phyloP scores from a whole-genome alignment of 2,888 invertebrate species.

The Acanthosepion pharaonis region DNA sequence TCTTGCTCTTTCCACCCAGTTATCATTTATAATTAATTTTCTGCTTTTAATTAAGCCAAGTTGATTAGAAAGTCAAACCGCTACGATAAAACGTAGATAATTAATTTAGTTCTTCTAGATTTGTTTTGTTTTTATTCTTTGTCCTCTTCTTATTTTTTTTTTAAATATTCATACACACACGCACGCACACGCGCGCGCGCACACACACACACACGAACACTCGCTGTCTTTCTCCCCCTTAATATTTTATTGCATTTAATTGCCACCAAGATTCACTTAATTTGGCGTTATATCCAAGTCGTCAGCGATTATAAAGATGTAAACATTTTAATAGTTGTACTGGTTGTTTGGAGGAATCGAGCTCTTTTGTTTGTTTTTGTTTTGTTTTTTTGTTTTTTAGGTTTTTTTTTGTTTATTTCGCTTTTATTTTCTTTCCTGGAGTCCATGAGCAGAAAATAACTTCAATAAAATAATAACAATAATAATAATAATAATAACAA shows the following conservation, averaged over 20 bases:
- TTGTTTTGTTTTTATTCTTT: neutral
- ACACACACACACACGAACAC: too few relatives aligned
- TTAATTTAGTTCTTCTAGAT: neutral
- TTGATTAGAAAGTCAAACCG: slow-evolving; percentile 23
- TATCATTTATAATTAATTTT: slow-evolving; percentile 33
- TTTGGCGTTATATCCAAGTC: slow-evolving; percentile 33
- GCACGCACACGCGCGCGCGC: too few relatives aligned
- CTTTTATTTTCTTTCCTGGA: neutral
- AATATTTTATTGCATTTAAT: neutral
- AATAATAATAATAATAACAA: neutral
- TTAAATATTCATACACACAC: too few relatives aligned
- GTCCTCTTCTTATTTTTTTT: neutral
- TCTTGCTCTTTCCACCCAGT: slow-evolving; percentile 9
- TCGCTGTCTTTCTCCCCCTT: too few relatives aligned
- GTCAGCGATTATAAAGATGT: slow-evolving; percentile 33
- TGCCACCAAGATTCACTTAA: neutral
- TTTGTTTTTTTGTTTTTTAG: too few relatives aligned
- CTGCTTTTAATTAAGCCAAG: slow-evolving; percentile 22
- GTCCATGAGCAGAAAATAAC: neutral
- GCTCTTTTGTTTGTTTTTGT: too few relatives aligned
- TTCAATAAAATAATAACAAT: neutral
- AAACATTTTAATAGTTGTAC: neutral
- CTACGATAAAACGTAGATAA: slow-evolving; percentile 1
- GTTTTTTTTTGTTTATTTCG: neutral
- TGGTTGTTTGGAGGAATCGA: neutral